Base-by-base conservation (phyloP, 2,888 invertebrate genomes). In the Melanotus villosus region DNA sequence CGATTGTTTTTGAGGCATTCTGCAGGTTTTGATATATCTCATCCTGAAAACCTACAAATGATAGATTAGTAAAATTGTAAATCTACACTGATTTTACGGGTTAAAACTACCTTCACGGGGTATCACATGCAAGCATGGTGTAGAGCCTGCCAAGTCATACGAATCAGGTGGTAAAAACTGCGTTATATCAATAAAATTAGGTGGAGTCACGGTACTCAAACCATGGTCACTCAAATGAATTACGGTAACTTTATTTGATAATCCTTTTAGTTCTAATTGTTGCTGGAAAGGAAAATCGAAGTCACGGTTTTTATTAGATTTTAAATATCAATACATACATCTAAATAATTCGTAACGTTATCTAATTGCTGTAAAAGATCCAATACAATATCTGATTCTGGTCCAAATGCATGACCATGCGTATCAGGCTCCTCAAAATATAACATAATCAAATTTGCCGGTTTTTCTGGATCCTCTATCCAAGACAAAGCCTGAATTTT, bases 201-300 rank as follows among this genome's bases (percentile, higher is more conserved):
- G 81, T 12, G 86, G 82, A 0, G 82, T 86, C 0, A 91, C 89
- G 21, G 85, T 82, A 1, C 87, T 81, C 89, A 92, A 90, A 12
- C 93, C 93, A 82, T 93, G 93, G 82, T 93, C 93, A 82, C 92
- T 92, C 43, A 92, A 81, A 70, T 93, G 86, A 64, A 93, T 86
- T 0, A 93, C 85, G 80, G 92, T 91, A 0, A 90, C 86, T 72
- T 86, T 85, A 23, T 87, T 83, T 3, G 82, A 77, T 54, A 92
- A 81, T 18, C 86, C 83, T 66, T 86, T 77, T 14, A 83, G 75
- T 62, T 85, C 80, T n/a, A 93, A 78, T 80, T 87, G 82, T 32
- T 87, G 77, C 72, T 84, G 18, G 7, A 18, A 6, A 5, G 10
- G 2, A n/a, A 26, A 3, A 34, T 34, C n/a, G n/a, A 34, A 34